Conservation (phyloP, 1,140 invertebrate species). For the Drosophila seguyi region DNA sequence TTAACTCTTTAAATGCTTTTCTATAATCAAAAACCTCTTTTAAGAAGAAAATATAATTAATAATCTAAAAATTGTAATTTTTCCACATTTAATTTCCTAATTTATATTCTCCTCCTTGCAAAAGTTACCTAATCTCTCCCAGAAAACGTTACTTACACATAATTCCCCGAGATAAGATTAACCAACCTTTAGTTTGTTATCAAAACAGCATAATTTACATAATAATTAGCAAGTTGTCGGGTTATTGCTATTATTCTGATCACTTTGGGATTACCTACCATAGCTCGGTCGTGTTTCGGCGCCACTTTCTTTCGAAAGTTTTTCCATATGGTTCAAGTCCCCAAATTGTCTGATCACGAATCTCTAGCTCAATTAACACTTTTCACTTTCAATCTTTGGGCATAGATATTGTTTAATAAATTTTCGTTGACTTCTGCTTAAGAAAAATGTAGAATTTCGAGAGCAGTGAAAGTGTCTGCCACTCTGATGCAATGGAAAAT, state of each 20-base stretch:
- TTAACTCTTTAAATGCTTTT: neutral
- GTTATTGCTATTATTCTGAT: constrained; percentile 58
- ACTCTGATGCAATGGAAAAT: constrained; percentile 48
- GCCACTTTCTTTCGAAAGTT: constrained; percentile 79
- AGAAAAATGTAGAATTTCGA: constrained; percentile 34
- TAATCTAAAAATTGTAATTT: neutral
- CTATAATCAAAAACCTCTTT: neutral
- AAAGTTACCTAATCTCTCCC: neutral
- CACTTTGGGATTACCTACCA: constrained; percentile 16
- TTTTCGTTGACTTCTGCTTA: constrained; percentile 48
- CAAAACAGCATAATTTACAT: constrained; percentile 18
- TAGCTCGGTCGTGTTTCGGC: constrained; percentile 33
- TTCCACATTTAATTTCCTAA: neutral
- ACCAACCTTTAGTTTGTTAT: constrained; percentile 10
- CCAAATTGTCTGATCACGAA: constrained; percentile 69
- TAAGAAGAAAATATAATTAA: neutral
- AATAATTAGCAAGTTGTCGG: constrained; percentile 37
- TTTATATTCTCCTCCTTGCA: too few species aligned
- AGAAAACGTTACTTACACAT: neutral
- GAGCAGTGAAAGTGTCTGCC: constrained; percentile 51
- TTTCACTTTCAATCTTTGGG: constrained; percentile 78
- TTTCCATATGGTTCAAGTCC: constrained; percentile 34
- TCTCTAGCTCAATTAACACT: constrained; percentile 70
- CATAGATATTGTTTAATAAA: constrained; percentile 51
- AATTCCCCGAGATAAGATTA: constrained; percentile 1